Evolutionary conservation across 2,113 vertebrate genomes (phyloP), one percentile per base, ranked within the genome.

Genomic region (Rallus limicola): DNA sequence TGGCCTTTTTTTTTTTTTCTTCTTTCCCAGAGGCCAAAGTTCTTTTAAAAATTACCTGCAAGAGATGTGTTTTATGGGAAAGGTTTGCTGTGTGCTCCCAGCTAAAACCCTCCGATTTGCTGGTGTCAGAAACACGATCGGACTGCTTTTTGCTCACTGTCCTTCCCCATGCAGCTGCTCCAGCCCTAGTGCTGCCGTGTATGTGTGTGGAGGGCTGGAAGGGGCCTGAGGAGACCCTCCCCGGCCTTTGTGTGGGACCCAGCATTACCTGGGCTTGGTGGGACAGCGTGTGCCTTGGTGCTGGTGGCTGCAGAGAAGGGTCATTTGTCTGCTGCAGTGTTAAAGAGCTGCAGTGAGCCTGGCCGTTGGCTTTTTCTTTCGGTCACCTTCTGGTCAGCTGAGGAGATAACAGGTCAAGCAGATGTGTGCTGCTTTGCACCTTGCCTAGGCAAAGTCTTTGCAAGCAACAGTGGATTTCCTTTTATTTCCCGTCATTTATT

Each of bases 261-360:
- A 5, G 7, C 0, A 0, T 3, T 26, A 25, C 7, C 9, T 1
- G 10, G 11, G 52, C 21, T 15, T 4, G 34, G 2, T 9, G 0
- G 31, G 1, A 38, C 64, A 86, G 31, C 5, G 26, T 48, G 21
- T 48, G 20, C 48, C 44, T 46, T 46, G 44, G 44, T 46, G 44
- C 44, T 46, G 44, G 44, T 7, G 42, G 42, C 42, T 44, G 42
- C 42, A 44, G 42, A 44, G 42, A 44, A 16, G 42, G 42, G 42
- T 46, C 44, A 18, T 53, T 58, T 34, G 20, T 26, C 70, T 34
- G 56, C 79, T 36, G 21, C 40, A 18, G 6, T 20, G 75, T 34
- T 25, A 18, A 44, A 42, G 56, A 33, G 2, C 79, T 11, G 3
- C 36, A 78, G 48, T 28, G 52, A 63, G 52, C 2, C 1, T 3